Evolutionary conservation across 2,888 invertebrate species (phyloP).

Genomic region (Eristalis tenax): DNA sequence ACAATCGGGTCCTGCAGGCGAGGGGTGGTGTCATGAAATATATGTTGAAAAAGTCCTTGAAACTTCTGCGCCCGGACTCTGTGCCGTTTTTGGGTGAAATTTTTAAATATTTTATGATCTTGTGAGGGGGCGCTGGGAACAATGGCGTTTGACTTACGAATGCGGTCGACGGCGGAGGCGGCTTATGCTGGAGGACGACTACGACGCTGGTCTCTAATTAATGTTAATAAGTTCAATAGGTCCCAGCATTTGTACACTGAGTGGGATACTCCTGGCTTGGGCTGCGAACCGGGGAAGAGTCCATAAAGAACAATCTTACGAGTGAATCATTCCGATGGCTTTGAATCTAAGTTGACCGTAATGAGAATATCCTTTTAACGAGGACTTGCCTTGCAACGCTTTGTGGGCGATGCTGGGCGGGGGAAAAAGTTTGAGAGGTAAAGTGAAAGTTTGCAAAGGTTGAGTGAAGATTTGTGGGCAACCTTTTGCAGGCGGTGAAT

Average conservation of each 20-base stretch:
- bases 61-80: background rate
- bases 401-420: background rate
- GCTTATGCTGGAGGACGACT: background rate
- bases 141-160: slow-evolving; percentile 18
- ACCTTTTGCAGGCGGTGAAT: background rate
- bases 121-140: background rate
- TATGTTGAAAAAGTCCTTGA: slow-evolving; percentile 22
- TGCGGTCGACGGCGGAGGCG: background rate
- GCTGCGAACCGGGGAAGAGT: background rate
- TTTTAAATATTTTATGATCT: slow-evolving; percentile 43
- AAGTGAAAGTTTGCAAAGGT: background rate
- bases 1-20: too few relatives aligned
- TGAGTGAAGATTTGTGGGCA: background rate
- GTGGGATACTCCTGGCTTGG: background rate
- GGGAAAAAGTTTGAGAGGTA: background rate
- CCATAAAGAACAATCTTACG: background rate
- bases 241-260: background rate
- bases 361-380: background rate
- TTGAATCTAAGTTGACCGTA: background rate
- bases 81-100: slow-evolving; percentile 22
- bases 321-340: background rate
- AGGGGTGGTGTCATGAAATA: slow-evolving; percentile 1
- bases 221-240: slow-evolving; percentile 58
- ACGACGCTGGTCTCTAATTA: slow-evolving; percentile 23
- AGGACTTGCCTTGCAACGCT: background rate